Percentiles rank a stretch among this genome's conserved stretches.
These are phyloP conservation scores for Erpobdella octoculata DNA, from an alignment of 2,888 invertebrate genomes.

Conservation along the genomic window DNA sequence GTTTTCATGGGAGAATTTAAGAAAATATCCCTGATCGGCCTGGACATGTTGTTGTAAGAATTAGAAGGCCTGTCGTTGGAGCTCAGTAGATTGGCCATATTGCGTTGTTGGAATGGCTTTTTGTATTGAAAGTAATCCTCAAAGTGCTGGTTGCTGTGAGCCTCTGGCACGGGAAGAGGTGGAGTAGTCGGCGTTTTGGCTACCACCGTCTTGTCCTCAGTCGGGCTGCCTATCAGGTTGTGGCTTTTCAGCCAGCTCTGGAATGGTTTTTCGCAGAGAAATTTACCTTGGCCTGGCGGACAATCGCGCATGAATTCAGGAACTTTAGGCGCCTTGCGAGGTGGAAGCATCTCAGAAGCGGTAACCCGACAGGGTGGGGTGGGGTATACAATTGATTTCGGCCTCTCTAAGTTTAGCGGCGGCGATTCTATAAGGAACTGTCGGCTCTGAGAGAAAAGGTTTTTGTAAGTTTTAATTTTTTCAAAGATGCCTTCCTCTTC, in stretches of 20 bases:
- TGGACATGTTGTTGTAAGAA: background rate
- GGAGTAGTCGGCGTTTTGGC: background rate
- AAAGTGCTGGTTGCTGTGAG: background rate
- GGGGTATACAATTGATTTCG: no score
- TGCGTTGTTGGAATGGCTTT: background rate
- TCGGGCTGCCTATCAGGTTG: background rate
- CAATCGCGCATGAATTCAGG: background rate
- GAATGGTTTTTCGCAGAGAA: slow-evolving; percentile 3
- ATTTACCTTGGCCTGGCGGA: background rate
- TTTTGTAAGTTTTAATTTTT: background rate
- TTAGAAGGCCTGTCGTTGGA: background rate
- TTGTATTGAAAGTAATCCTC: background rate
- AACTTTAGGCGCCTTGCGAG: background rate
- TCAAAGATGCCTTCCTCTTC: no score
- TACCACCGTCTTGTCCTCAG: background rate
- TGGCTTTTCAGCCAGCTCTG: slow-evolving; percentile 20
- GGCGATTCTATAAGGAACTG: no score
- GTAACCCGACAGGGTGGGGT: no score
- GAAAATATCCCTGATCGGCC: background rate
- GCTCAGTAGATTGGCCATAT: background rate
- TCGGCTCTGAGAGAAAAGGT: background rate
- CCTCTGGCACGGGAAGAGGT: background rate
- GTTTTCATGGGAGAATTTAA: background rate
- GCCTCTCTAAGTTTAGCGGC: no score
- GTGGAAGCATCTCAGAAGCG: background rate